phyloP scores from a whole-genome alignment of 1,140 invertebrate species.

The Drosophila watanabei region DNA sequence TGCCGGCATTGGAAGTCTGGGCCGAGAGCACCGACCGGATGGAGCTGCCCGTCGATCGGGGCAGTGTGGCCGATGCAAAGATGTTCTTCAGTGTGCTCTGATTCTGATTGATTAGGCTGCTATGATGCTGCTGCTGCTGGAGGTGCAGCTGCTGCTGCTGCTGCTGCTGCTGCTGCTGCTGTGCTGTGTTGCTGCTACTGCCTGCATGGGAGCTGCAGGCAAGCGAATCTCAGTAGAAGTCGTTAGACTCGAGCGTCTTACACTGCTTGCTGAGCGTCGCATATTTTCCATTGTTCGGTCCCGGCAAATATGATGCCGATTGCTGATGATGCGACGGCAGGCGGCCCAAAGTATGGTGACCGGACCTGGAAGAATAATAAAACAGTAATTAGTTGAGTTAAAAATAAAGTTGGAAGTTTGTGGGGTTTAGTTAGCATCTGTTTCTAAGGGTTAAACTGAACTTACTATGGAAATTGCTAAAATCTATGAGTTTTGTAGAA shows the following conservation, averaged over 20 bases:
- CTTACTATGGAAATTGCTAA: background rate
- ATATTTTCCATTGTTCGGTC: constrained; percentile 92
- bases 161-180: constrained; percentile 65
- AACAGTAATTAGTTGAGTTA: background rate
- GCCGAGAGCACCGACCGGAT: constrained; percentile 78
- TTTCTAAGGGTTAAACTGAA: background rate
- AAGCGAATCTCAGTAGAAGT: constrained; percentile 95
- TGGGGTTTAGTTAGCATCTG: constrained; percentile 1
- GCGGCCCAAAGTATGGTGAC: constrained; percentile 87
- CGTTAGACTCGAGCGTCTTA: constrained; percentile 96
- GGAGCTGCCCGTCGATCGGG: constrained; percentile 80
- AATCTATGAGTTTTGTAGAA: background rate
- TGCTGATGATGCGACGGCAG: constrained; percentile 85
- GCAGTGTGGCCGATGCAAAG: constrained; percentile 79
- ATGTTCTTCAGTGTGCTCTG: constrained; percentile 83
- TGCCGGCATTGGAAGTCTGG: constrained; percentile 68
- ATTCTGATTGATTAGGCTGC: constrained; percentile 49
- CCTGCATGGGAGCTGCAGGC: constrained; percentile 87
- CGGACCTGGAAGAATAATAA: constrained; percentile 59
- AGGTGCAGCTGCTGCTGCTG: constrained; percentile 56
- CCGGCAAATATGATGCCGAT: constrained; percentile 79
- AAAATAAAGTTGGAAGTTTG: accelerated
- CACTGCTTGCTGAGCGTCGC: constrained; percentile 97
- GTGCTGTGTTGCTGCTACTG: constrained; percentile 85
- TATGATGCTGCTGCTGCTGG: constrained; percentile 53